Evolutionary conservation across 2,888 invertebrate species (phyloP).

Genomic region (Chrysodeixis includens): DNA sequence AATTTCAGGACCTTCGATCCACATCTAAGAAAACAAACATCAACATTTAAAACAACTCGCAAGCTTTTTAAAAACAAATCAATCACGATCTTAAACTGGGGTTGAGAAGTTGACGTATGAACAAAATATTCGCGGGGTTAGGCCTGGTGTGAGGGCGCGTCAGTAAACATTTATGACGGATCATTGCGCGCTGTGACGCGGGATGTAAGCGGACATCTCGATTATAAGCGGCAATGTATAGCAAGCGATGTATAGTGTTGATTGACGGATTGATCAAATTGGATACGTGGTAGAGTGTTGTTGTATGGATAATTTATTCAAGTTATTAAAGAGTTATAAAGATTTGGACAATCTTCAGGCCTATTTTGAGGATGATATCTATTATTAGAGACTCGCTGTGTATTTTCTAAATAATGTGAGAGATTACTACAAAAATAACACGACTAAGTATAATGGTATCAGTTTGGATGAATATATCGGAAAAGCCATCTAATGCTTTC

Average conservation of each 20-base stretch:
- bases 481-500: no score
- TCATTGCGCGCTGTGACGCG: constrained; percentile 45
- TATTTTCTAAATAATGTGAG: no score
- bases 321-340: no score
- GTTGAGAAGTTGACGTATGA: constrained; percentile 49
- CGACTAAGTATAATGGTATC: no score
- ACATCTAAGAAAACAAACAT: not conserved
- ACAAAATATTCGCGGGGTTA: constrained; percentile 61
- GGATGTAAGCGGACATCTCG: constrained; percentile 19
- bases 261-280: not conserved
- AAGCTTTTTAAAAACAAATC: constrained; percentile 10
- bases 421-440: no score
- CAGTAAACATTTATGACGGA: constrained; percentile 60
- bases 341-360: no score
- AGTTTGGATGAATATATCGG: no score
- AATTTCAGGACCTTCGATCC: no score
- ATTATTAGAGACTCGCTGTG: no score
- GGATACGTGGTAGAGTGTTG: not conserved
- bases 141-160: constrained; percentile 58
- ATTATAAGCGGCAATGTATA: constrained; percentile 29
- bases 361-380: no score
- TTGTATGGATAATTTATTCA: not conserved
- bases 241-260: not conserved
- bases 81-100: constrained; percentile 37
- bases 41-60: not conserved